Evolutionary conservation across 2,797 vertebrate genomes (phyloP).

Genomic region (Enteromius trimaculatus): DNA sequence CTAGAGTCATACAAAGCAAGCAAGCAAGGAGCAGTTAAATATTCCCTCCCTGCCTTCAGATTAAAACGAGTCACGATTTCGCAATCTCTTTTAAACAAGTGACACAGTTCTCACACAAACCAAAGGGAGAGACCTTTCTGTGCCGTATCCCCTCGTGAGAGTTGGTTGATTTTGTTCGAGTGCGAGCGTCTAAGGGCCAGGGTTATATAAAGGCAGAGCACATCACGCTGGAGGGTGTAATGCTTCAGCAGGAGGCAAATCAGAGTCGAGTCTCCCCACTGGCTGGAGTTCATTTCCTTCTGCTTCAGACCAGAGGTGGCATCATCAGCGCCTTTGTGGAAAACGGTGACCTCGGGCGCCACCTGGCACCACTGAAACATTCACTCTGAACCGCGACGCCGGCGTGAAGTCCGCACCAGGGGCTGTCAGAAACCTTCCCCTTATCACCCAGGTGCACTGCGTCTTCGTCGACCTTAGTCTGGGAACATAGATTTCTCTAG

Average conservation of each 20-base stretch:
- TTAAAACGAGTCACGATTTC: slow-evolving; percentile 39
- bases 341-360: slow-evolving; percentile 16
- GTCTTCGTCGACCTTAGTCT: slow-evolving; percentile 32
- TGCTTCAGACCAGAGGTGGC: slow-evolving; percentile 35
- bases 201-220: slow-evolving; percentile 41
- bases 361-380: slow-evolving; percentile 7
- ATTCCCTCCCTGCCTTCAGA: slow-evolving; percentile 23
- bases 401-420: slow-evolving; percentile 45
- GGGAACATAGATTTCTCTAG: slow-evolving; percentile 52
- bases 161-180: slow-evolving; percentile 31
- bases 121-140: slow-evolving; percentile 26
- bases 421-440: slow-evolving; percentile 22
- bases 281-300: slow-evolving; percentile 42
- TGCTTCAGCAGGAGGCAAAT: slow-evolving; percentile 37
- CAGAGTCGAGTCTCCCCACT: slow-evolving; percentile 29
- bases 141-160: slow-evolving; percentile 19
- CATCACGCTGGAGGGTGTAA: slow-evolving; percentile 33
- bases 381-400: neutral
- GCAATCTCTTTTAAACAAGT: slow-evolving; percentile 36
- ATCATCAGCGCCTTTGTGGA: slow-evolving; percentile 26
- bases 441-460: slow-evolving; percentile 36
- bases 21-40: slow-evolving; percentile 19
- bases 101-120: slow-evolving; percentile 24
- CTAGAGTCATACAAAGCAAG: slow-evolving; percentile 9
- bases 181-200: slow-evolving; percentile 28